Conservation (phyloP, 1,140 invertebrate genomes). For the Ladona fulva region DNA sequence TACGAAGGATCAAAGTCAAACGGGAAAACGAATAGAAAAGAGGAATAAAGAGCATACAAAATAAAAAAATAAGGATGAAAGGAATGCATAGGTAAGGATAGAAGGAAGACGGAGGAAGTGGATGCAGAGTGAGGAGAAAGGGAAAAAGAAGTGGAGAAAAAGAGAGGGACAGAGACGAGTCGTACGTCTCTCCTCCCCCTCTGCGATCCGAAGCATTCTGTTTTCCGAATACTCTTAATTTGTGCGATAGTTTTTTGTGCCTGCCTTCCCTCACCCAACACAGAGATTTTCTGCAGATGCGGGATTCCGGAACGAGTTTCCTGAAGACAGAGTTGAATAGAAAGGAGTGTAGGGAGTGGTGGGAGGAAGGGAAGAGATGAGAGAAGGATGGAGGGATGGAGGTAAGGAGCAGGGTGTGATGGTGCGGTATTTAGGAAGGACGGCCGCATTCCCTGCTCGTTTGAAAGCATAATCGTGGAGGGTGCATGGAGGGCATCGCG, state of each 20-base stretch:
- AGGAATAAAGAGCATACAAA: no score
- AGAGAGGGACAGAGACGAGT: background rate
- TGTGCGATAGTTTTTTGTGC: background rate
- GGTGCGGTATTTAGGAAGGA: background rate
- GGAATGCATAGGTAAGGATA: no score
- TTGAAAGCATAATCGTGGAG: no score
- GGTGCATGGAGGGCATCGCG: no score
- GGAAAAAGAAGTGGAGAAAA: background rate
- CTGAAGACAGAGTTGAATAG: background rate
- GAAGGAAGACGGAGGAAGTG: background rate
- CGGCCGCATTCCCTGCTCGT: no score
- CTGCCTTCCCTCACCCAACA: background rate
- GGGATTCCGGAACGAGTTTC: background rate
- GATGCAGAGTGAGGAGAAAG: background rate
- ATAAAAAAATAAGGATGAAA: no score
- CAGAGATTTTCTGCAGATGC: background rate
- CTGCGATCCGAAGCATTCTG: background rate
- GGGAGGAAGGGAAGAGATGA: background rate
- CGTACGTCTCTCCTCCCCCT: no score
- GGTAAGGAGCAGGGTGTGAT: background rate
- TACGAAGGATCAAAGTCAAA: no score
- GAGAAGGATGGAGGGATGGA: background rate
- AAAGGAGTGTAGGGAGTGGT: background rate
- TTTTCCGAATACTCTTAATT: background rate
- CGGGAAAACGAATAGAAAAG: no score